A percentile compares a stretch with the other conserved stretches of the same genome.
phyloP scores from a whole-genome alignment of 1,140 invertebrate species.

The Neodiprion virginianus region DNA sequence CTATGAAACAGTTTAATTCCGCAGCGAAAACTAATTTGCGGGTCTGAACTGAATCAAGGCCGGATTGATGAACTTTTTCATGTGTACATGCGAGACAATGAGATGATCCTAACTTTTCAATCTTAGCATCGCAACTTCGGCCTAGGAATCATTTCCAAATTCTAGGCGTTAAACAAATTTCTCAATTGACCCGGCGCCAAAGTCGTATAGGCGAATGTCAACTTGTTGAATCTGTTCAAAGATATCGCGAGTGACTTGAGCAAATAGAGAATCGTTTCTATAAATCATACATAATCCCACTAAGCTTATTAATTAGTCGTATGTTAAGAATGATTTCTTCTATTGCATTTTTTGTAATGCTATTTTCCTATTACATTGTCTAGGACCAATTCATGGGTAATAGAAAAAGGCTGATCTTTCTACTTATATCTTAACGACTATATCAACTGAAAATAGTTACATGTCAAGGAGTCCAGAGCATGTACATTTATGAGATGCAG shows the following conservation, averaged over 20 bases:
- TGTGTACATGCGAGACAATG: too few relatives aligned
- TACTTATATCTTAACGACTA: slow-evolving; percentile 7
- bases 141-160: too few relatives aligned
- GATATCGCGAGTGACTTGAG: not conserved
- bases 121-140: too few relatives aligned
- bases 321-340: not conserved
- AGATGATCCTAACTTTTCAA: too few relatives aligned
- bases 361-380: slow-evolving; percentile 22
- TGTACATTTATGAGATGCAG: not conserved
- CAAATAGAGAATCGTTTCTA: not conserved
- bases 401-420: slow-evolving; percentile 47
- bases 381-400: slow-evolving; percentile 33
- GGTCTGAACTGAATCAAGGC: too few relatives aligned
- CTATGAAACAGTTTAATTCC: too few relatives aligned
- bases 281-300: slow-evolving; percentile 1
- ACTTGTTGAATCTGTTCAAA: too few relatives aligned
- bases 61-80: too few relatives aligned
- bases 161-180: too few relatives aligned
- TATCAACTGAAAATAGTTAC: not conserved
- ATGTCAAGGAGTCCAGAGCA: slow-evolving; percentile 8
- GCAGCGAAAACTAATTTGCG: too few relatives aligned
- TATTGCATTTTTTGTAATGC: slow-evolving; percentile 28
- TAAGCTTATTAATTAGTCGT: not conserved
- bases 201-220: too few relatives aligned
- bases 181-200: too few relatives aligned